Conservation (phyloP, 1,140 invertebrate genomes). For the Fopius arisanus region DNA sequence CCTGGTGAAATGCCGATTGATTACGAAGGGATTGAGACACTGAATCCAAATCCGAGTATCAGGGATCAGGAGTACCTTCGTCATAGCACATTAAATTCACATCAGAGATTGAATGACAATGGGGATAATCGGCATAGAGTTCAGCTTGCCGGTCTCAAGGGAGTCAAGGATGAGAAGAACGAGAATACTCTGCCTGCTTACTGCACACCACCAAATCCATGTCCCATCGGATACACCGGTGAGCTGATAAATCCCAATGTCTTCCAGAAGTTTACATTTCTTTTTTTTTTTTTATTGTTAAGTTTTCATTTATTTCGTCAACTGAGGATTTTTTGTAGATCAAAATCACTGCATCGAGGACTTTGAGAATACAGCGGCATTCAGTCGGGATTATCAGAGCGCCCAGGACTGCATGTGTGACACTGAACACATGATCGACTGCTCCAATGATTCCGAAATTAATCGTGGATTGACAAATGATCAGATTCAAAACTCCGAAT, state of each 20-base stretch:
- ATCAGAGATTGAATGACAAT: conserved; percentile 80
- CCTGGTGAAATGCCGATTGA: conserved; percentile 62
- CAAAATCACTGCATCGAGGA: conserved; percentile 89
- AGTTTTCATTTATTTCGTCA: not conserved
- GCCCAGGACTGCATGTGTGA: conserved; percentile 97
- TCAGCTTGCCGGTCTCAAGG: conserved; percentile 64
- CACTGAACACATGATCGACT: conserved; percentile 98
- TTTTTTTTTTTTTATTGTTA: not conserved
- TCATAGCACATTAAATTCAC: conserved; percentile 87
- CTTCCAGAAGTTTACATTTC: not conserved
- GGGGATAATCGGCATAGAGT: conserved; percentile 63
- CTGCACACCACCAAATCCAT: conserved; percentile 99
- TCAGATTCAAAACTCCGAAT: conserved; percentile 61
- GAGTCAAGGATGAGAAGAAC: conserved; percentile 82
- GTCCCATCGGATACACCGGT: conserved; percentile 87
- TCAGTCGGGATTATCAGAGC: conserved; percentile 93
- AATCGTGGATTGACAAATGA: conserved; percentile 54
- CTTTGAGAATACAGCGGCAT: conserved; percentile 95
- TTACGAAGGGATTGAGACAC: conserved; percentile 70
- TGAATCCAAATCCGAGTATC: conserved; percentile 76
- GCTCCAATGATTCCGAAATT: conserved; percentile 65
- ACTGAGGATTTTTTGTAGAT: conserved; percentile 55
- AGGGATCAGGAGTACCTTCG: conserved; percentile 90
- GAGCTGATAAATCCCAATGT: conserved; percentile 37
- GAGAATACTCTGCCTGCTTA: conserved; percentile 95